Base-by-base conservation (phyloP, 2,888 invertebrate species). In the Chalcosyrphus nemorum region DNA sequence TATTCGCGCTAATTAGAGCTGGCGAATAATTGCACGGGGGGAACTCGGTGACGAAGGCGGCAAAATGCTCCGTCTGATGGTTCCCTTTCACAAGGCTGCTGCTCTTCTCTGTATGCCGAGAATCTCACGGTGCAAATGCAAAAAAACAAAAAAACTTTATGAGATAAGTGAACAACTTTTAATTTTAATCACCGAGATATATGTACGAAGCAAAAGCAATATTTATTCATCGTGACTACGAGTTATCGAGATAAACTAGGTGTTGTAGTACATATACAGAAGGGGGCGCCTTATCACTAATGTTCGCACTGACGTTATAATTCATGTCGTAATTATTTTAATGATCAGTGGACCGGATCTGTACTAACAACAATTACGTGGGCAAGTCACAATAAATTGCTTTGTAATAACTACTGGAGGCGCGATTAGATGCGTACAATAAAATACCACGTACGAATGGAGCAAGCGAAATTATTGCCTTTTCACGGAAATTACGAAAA, bases 1-100 rank as follows among this genome's bases (percentile, higher is more conserved):
- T 84, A 84, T 78, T 84, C 70, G 72, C 68, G 74, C 80, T 78
- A 84, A 84, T 84, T 74, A 80, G 82, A 70, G 72, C 68, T 68
- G 35, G 68, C 63, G 72, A 74, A 84, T 80, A 78, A 84, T 78
- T 74, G 80, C 56, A 5, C 35, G 5, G 38, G n/a, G 11, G 35
- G 7, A 15, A 4, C n/a, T n/a, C 6, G 50, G n/a, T 5, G 57
- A 45, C 15, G 50, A 7, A 3, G 50, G 38, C n/a, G 24, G 6
- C n/a, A 19, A 4, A 21, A 17, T 45, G 35, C 27, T 38, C n/a
- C 38, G 54, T 4, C 15, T 4, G 4, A 4, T 29, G 45, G 9
- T 32, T 47, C 4, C 47, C 32, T 32, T 32, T 32, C 35, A 9
- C 13, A n/a, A 7, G 15, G 45, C 56, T 41, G 41, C 41, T 7